phyloP scores from a whole-genome alignment of 2,113 vertebrate species.

The Junco hyemalis region DNA sequence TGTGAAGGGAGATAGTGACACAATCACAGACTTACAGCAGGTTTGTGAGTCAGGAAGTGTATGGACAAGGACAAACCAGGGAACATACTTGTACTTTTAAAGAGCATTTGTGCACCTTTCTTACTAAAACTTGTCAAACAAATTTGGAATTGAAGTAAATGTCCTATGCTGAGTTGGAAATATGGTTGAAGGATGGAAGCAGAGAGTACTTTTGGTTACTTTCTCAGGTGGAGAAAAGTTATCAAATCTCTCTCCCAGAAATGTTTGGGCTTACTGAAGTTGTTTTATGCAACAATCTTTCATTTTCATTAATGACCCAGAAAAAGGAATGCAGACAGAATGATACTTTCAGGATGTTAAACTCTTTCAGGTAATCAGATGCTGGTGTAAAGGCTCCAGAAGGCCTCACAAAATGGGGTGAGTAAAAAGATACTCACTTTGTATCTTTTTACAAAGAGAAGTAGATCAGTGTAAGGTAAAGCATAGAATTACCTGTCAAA shows the following conservation, averaged over 20 bases:
- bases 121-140: background rate
- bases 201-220: background rate
- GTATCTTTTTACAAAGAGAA: too few species aligned
- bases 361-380: background rate
- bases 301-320: background rate
- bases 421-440: background rate
- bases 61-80: background rate
- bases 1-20: background rate
- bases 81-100: background rate
- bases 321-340: background rate
- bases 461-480: background rate
- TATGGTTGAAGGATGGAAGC: background rate
- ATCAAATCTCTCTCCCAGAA: background rate
- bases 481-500: background rate
- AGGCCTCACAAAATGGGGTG: background rate
- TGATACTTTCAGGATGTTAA: background rate
- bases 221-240: background rate
- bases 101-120: background rate
- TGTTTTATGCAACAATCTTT: background rate
- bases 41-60: background rate
- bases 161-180: background rate
- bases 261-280: background rate
- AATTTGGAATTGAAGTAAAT: background rate
- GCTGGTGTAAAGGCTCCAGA: background rate
- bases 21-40: background rate